Evolutionary conservation across 2,113 vertebrate genomes (phyloP).

Genomic region (Sylvilagus bachmani): DNA sequence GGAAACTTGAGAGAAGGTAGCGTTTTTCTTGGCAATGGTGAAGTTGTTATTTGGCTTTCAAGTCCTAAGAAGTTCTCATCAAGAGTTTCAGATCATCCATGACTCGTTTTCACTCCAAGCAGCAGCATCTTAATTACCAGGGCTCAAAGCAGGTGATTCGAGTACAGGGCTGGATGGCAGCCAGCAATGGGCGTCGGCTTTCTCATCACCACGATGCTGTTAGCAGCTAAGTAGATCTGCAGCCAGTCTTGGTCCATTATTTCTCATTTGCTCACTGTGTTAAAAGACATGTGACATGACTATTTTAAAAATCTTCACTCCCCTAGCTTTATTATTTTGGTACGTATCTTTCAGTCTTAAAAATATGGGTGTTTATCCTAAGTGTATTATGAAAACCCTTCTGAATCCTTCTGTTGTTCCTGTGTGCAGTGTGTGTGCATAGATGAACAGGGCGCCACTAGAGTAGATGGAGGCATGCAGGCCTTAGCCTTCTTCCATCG

Average conservation of each 20-base stretch:
- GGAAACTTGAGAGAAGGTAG: constrained; percentile 3
- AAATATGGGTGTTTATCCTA: neutral
- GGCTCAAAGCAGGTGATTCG: neutral
- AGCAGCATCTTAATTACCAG: constrained; percentile 1
- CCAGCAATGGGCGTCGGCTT: neutral
- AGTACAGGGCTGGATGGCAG: neutral
- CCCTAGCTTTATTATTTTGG: neutral
- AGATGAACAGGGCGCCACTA: neutral
- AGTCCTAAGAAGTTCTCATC: constrained; percentile 25
- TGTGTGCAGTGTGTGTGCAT: neutral
- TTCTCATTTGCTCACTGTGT: neutral
- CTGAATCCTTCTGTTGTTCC: neutral
- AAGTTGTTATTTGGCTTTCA: constrained; percentile 58
- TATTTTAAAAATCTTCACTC: neutral
- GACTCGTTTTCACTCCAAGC: constrained; percentile 7
- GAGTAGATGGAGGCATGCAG: neutral
- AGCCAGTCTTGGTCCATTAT: neutral
- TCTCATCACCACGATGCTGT: neutral
- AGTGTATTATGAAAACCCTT: neutral
- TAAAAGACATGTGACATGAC: neutral
- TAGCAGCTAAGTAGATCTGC: neutral
- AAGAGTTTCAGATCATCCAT: neutral
- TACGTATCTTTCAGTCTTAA: neutral
- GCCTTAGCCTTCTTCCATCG: neutral
- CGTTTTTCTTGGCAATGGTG: constrained; percentile 25